Conservation (phyloP, 2,113 vertebrate species). For the Argyrosomus japonicus region DNA sequence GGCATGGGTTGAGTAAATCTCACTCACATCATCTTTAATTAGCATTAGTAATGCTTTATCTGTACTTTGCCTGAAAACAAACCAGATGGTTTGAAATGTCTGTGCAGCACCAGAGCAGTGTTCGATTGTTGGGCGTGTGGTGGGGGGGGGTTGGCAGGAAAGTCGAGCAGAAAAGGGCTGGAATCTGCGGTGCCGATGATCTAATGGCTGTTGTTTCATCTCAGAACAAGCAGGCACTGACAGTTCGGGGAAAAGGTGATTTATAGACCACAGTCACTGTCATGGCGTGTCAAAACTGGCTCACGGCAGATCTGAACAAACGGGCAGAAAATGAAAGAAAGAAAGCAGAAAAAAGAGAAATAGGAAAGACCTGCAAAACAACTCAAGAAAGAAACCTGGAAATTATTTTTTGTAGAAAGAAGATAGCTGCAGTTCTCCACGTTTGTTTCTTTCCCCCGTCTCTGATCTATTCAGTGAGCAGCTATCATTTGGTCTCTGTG, state of each 20-base stretch:
- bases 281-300: constrained; percentile 64
- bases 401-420: constrained; percentile 5
- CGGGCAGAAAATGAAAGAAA: constrained; percentile 13
- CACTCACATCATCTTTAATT: constrained; percentile 73
- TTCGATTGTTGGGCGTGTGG: constrained; percentile 51
- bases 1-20: constrained; percentile 62
- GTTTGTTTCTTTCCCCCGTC: constrained; percentile 15
- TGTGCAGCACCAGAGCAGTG: constrained; percentile 43
- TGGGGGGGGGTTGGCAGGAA: constrained; percentile 55
- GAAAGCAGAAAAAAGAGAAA: constrained; percentile 24
- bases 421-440: constrained; percentile 32
- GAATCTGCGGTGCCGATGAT: constrained; percentile 76
- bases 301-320: constrained; percentile 65
- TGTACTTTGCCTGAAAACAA: constrained; percentile 69
- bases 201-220: constrained; percentile 84
- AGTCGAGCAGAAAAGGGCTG: constrained; percentile 65
- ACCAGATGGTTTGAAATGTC: constrained; percentile 74
- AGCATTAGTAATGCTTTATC: constrained; percentile 75
- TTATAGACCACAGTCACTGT: constrained; percentile 79
- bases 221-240: constrained; percentile 75
- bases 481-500: constrained; percentile 4
- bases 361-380: constrained; percentile 51
- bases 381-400: constrained; percentile 41
- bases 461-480: constrained; percentile 11
- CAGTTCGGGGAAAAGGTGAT: constrained; percentile 78